phyloP scores from a whole-genome alignment of 2,797 vertebrate species.

The Lophotriccus pileatus region DNA sequence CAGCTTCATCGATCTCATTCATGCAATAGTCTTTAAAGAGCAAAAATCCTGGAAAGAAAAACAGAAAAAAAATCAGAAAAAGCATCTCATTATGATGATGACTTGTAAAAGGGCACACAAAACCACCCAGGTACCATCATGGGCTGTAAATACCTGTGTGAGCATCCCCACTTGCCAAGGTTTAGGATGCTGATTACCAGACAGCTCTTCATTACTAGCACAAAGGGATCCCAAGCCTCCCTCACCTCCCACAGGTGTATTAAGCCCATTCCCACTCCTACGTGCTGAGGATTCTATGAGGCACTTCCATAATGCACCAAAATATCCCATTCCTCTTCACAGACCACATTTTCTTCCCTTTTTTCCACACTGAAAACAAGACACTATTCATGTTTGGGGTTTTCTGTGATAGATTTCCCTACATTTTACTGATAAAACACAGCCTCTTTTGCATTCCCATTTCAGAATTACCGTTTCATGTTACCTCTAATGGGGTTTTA shows the following conservation, averaged over 20 bases:
- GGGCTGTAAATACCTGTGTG: not conserved
- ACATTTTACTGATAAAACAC: not conserved
- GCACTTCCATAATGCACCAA: not conserved
- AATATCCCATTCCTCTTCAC: not conserved
- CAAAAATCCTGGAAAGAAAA: constrained; percentile 84
- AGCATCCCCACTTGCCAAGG: not conserved
- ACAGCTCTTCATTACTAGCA: not conserved
- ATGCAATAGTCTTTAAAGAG: constrained; percentile 96
- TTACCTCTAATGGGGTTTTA: constrained; percentile 5
- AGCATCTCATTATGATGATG: rapidly evolving
- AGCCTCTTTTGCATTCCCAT: not conserved
- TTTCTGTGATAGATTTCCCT: not conserved
- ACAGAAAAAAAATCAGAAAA: not conserved
- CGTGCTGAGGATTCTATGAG: not conserved
- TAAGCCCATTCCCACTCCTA: not conserved
- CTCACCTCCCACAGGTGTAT: not conserved
- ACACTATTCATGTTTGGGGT: not conserved
- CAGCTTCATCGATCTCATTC: constrained; percentile 93
- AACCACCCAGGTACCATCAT: rapidly evolving
- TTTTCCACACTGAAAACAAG: not conserved
- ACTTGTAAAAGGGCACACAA: not conserved
- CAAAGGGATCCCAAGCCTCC: not conserved
- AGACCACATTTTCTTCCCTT: not conserved
- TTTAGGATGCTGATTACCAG: not conserved
- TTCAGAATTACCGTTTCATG: not conserved